phyloP scores from a whole-genome alignment of 2,888 invertebrate species.

The Pachliopta kotzebuea region DNA sequence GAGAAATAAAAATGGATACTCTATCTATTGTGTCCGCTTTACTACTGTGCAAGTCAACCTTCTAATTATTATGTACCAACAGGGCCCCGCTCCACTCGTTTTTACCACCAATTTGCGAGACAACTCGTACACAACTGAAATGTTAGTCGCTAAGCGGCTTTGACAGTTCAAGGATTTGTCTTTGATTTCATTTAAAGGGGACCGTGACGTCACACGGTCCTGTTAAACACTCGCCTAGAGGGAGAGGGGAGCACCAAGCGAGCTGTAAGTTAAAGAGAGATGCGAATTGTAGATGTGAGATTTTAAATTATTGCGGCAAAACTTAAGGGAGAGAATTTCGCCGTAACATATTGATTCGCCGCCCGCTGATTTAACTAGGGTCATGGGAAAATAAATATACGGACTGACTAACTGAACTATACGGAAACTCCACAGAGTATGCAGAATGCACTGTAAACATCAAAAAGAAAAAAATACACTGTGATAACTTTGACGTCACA shows the following conservation, averaged over 20 bases:
- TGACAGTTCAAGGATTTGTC: conserved; percentile 39
- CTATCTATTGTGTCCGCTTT: conserved; percentile 33
- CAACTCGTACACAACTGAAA: conserved; percentile 35
- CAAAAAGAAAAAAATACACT: no score
- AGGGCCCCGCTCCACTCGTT: conserved; percentile 33
- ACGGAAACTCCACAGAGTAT: no score
- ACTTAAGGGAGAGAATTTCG: conserved; percentile 21
- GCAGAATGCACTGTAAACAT: no score
- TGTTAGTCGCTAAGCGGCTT: conserved; percentile 37
- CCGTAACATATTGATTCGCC: conserved; percentile 23
- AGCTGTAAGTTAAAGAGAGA: conserved; percentile 16
- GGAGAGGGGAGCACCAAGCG: conserved; percentile 8
- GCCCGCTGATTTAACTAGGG: conserved; percentile 9
- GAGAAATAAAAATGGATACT: no score
- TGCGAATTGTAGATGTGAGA: conserved; percentile 18
- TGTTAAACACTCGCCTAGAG: conserved; percentile 25
- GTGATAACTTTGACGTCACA: no score
- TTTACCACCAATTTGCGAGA: conserved; percentile 40
- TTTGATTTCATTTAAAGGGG: conserved; percentile 37
- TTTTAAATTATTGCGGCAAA: conserved; percentile 26
- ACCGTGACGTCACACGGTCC: conserved; percentile 27
- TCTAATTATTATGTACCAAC: conserved; percentile 42
- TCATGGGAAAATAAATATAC: conserved; percentile 21
- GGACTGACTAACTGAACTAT: no score
- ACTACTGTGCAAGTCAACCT: conserved; percentile 21